These are phyloP conservation scores for Synergus gifuensis DNA, from an alignment of 2,888 invertebrate genomes.

Conservation along the genomic window DNA sequence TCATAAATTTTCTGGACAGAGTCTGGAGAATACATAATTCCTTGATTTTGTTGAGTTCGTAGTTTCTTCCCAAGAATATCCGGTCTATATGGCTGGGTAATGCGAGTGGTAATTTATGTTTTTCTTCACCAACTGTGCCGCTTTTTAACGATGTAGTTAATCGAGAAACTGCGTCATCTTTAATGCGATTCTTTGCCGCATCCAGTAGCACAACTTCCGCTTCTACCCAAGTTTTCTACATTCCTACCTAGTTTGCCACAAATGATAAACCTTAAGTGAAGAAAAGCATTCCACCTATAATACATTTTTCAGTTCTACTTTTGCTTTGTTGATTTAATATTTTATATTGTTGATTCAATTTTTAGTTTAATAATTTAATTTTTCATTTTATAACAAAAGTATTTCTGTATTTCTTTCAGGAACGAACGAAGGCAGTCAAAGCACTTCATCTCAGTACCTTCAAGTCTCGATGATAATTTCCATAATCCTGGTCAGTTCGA, in stretches of 20 bases:
- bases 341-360: not conserved
- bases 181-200: slow-evolving; percentile 61
- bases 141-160: slow-evolving; percentile 63
- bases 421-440: slow-evolving; percentile 53
- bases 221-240: slow-evolving; percentile 18
- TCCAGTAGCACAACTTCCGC: slow-evolving; percentile 33
- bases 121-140: slow-evolving; percentile 51
- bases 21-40: slow-evolving; percentile 45
- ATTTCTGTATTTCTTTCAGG: slow-evolving; percentile 50
- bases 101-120: slow-evolving; percentile 66
- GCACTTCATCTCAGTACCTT: not conserved
- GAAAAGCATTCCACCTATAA: not conserved
- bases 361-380: not conserved
- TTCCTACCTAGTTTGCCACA: not conserved
- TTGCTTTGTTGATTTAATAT: not conserved
- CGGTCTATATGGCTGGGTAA: slow-evolving; percentile 36
- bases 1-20: not conserved
- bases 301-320: not conserved
- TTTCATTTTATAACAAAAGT: not conserved
- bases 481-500: slow-evolving; percentile 49
- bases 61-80: slow-evolving; percentile 47
- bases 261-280: slow-evolving; percentile 14
- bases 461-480: slow-evolving; percentile 48
- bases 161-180: slow-evolving; percentile 66
- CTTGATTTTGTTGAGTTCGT: slow-evolving; percentile 52